Evolutionary conservation across 2,113 vertebrate genomes (phyloP).

Genomic region (Falco punctatus): DNA sequence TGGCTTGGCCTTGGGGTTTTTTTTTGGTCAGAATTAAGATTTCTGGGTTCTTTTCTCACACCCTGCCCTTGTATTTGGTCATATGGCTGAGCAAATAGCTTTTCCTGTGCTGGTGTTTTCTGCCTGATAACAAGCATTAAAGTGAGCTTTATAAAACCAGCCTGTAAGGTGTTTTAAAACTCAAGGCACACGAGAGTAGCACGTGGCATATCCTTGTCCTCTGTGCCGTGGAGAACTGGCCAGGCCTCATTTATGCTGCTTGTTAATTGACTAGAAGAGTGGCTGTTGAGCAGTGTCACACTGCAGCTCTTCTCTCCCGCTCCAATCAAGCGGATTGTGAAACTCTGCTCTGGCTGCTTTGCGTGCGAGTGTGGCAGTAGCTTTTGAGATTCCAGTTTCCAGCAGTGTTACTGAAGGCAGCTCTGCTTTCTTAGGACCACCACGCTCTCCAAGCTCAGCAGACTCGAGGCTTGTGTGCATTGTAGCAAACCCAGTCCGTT

Average conservation of each 20-base stretch:
- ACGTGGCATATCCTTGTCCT: neutral
- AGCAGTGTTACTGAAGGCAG: neutral
- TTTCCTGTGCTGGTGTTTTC: neutral
- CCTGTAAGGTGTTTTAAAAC: neutral
- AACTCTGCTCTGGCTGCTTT: neutral
- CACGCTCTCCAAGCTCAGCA: neutral
- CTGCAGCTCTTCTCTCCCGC: neutral
- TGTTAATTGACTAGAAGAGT: neutral
- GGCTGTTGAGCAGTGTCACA: neutral
- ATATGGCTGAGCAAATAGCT: neutral
- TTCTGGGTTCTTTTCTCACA: accelerated
- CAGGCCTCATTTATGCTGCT: neutral
- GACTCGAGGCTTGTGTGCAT: neutral
- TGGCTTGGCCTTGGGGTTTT: neutral
- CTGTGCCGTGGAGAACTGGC: neutral
- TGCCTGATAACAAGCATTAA: neutral
- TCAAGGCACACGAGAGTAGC: neutral
- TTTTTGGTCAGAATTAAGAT: neutral
- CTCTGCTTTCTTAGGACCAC: neutral
- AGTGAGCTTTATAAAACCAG: too few relatives aligned
- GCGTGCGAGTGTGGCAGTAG: neutral
- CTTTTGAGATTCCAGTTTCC: neutral
- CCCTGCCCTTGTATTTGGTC: accelerated
- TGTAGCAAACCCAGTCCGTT: neutral
- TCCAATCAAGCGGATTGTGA: neutral